phyloP scores from a whole-genome alignment of 2,113 vertebrate species.

The Dipodomys stephensi region DNA sequence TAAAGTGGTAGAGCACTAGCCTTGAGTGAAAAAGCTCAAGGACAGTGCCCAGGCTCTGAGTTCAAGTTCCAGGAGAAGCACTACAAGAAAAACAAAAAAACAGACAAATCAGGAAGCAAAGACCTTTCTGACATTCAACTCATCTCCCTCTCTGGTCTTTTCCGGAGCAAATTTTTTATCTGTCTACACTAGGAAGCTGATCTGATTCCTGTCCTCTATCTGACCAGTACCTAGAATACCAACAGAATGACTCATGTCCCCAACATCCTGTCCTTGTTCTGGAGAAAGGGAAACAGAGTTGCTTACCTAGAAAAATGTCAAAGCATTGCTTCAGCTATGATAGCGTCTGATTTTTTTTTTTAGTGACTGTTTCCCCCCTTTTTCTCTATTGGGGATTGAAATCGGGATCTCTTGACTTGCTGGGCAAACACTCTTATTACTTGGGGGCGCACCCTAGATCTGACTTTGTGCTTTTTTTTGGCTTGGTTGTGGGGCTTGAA shows the following conservation, averaged over 20 bases:
- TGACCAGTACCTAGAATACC: conserved; percentile 74
- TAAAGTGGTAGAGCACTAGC: no score
- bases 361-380: background rate
- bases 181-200: conserved; percentile 60
- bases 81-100: no score
- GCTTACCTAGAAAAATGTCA: conserved; percentile 59
- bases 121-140: background rate
- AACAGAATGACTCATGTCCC: conserved; percentile 73
- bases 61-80: no score
- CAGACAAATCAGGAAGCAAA: background rate
- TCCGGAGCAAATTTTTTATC: conserved; percentile 3
- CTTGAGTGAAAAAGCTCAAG: no score
- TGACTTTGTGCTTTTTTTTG: conserved; percentile 23
- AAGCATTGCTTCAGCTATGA: background rate
- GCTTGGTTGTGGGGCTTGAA: no score
- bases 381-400: background rate
- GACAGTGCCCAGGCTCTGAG: no score
- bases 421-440: background rate
- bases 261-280: conserved; percentile 74
- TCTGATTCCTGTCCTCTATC: conserved; percentile 68
- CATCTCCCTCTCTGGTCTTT: background rate
- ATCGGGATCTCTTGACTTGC: background rate
- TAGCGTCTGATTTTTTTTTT: background rate
- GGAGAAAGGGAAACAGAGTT: conserved; percentile 55
- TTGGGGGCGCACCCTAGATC: no score